A percentile compares a stretch with the other conserved stretches of the same genome.
Evolutionary conservation across 1,140 invertebrate genomes (phyloP).

Genomic region (Hestina assimilis): DNA sequence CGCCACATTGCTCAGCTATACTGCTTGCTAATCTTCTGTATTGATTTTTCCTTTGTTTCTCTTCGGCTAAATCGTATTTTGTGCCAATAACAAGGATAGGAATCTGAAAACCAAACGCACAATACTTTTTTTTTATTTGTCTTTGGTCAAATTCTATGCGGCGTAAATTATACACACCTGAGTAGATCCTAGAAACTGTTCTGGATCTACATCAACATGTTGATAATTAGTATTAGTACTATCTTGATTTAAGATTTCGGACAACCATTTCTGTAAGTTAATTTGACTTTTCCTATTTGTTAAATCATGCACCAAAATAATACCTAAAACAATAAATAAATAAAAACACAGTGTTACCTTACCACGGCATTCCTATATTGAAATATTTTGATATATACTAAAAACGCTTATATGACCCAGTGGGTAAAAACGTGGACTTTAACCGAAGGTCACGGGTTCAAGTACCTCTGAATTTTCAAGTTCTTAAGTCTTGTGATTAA

Average conservation of each 20-base stretch:
- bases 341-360: no score
- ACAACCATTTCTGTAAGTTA: conserved; percentile 95
- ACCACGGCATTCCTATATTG: no score
- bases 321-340: conserved; percentile 79
- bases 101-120: conserved; percentile 79
- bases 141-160: background rate
- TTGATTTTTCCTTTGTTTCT: conserved; percentile 81
- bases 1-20: conserved; percentile 93
- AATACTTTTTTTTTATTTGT: background rate
- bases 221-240: conserved; percentile 65
- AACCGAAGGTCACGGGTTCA: no score
- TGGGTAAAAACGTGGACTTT: no score
- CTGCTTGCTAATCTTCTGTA: conserved; percentile 83
- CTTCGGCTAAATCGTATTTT: conserved; percentile 91
- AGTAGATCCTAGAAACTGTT: conserved; percentile 90
- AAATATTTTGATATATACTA: no score
- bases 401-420: background rate
- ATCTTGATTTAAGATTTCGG: conserved; percentile 92
- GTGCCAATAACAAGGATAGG: conserved; percentile 96
- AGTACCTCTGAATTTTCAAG: no score
- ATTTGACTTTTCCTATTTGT: conserved; percentile 97
- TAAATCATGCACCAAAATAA: conserved; percentile 97
- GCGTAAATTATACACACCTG: conserved; percentile 39
- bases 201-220: conserved; percentile 90
- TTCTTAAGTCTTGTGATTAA: no score